Percentiles rank a stretch among this genome's conserved stretches.
These are phyloP conservation scores for Lontra canadensis DNA, from an alignment of 2,113 vertebrate genomes.

Conservation along the genomic window DNA sequence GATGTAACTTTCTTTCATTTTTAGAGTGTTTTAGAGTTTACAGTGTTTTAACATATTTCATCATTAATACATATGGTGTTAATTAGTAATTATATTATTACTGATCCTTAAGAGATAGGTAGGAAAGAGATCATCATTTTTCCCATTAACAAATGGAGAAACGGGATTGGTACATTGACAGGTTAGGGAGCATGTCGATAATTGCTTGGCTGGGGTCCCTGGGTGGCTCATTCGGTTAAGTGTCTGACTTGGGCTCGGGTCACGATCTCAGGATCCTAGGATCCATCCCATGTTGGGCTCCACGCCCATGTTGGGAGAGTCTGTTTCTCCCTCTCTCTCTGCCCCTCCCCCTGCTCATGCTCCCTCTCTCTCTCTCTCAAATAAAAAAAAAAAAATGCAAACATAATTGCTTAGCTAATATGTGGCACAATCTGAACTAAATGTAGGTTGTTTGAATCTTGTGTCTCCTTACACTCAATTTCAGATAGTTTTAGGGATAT, in stretches of 20 bases:
- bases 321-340: background rate
- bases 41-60: slow-evolving; percentile 31
- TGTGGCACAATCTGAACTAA: background rate
- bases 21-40: background rate
- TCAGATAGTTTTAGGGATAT: background rate
- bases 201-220: background rate
- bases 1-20: background rate
- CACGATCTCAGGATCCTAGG: background rate
- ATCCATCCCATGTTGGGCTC: background rate
- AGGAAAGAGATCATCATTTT: background rate
- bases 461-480: background rate
- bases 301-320: background rate
- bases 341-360: background rate
- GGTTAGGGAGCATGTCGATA: background rate
- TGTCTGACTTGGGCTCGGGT: background rate
- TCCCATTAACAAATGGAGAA: background rate
- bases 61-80: background rate
- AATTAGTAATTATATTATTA: background rate
- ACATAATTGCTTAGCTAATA: background rate
- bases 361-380: background rate
- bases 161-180: background rate
- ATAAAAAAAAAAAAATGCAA: background rate
- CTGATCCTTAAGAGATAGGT: background rate
- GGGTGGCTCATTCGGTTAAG: background rate
- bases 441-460: background rate